Percentiles rank a stretch among this genome's conserved stretches.
These are phyloP conservation scores for Sapayoa aenigma DNA, from an alignment of 2,113 vertebrate genomes.

Conservation along the genomic window DNA sequence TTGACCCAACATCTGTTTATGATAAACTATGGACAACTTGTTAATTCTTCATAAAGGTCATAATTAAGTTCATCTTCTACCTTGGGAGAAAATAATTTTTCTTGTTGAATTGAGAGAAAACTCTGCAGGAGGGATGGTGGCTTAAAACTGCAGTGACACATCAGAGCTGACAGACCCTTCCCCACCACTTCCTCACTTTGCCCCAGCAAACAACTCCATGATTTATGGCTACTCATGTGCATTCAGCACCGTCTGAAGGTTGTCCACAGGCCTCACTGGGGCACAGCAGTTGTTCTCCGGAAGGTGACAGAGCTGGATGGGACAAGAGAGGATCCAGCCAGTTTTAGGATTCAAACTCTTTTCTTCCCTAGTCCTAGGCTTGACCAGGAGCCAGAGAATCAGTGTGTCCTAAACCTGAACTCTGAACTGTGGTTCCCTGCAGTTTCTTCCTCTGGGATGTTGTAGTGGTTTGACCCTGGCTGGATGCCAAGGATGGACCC, in stretches of 20 bases:
- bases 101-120: not conserved
- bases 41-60: constrained; percentile 44
- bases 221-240: not conserved
- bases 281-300: not conserved
- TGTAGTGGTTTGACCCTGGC: too few relatives aligned
- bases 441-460: not conserved
- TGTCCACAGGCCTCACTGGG: not conserved
- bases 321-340: not conserved
- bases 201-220: not conserved
- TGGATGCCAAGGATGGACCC: too few relatives aligned
- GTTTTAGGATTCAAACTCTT: not conserved
- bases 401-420: not conserved
- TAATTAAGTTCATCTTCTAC: constrained; percentile 8
- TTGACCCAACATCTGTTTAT: constrained; percentile 20
- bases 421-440: not conserved
- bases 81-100: not conserved
- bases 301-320: not conserved
- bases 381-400: not conserved
- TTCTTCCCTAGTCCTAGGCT: not conserved
- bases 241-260: not conserved
- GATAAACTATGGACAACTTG: constrained; percentile 45
- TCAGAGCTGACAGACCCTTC: not conserved
- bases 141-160: not conserved
- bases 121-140: not conserved
- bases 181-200: not conserved